Base-by-base conservation (phyloP, 1,140 invertebrate species). In the Drosophila parvula region DNA sequence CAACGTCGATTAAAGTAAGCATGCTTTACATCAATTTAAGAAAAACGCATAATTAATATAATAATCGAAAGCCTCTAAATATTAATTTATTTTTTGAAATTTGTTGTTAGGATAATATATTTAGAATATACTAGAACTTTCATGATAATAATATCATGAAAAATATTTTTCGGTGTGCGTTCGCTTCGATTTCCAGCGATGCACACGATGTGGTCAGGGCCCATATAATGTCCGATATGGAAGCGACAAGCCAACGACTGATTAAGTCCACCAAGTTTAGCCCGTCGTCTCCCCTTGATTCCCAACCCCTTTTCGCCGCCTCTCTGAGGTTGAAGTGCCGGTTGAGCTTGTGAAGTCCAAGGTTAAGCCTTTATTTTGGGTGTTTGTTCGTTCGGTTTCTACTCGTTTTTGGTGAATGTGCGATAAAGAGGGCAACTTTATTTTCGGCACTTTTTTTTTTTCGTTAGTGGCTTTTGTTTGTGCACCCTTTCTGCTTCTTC, bases 281-380 rank as follows among this genome's bases (percentile, higher is more conserved):
- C 16, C 41, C 60, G n/a, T 27, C 10, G 50, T 36, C 4, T 14
- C 40, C 50, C 27, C 44, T 27, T 6, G 22, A 18, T 27, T 8
- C 30, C 10, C 18, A 10, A 27, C 30, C 41, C 27, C 28, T 10
- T 22, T 2, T 4, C 18, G 16, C 18, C 11, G 22, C 12, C 22
- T 34, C 28, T 38, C 50, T 38, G 38, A 68, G 65, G 65, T 43
- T 64, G 60, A 69, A 67, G 43, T 50, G 60, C 51, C 51, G 48
- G 61, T 40, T 65, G 71, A 45, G 51, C 71, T 75, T 55, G 58
- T 65, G 44, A 76, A 81, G 78, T 81, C 79, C 79, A 81, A 81
- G 79, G 79, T 81, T 81, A 81, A 81, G 62, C 57, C 75, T 78
- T 75, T 80, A 69, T 79, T 76, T 60, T 12, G 36, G 61, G 30